phyloP scores from a whole-genome alignment of 2,888 invertebrate species.

The Thereva nobilitata region DNA sequence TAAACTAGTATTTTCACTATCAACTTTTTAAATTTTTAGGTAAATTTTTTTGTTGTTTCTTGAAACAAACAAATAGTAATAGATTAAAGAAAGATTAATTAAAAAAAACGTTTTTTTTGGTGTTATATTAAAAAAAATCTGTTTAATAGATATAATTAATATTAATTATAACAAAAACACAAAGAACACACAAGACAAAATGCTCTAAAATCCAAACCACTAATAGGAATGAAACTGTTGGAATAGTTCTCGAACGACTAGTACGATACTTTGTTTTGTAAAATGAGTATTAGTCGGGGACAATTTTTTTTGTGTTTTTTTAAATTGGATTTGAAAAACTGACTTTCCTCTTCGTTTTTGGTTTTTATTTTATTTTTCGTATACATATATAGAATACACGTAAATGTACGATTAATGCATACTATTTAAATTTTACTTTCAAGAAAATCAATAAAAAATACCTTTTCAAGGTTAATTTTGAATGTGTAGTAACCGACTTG shows the following conservation, averaged over 20 bases:
- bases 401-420: not conserved
- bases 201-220: slow-evolving; percentile 41
- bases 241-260: slow-evolving; percentile 32
- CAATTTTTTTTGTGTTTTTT: not conserved
- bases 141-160: no score
- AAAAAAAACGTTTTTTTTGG: slow-evolving; percentile 21
- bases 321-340: slow-evolving; percentile 37
- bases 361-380: no score
- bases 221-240: slow-evolving; percentile 40
- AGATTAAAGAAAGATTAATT: slow-evolving; percentile 3
- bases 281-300: slow-evolving; percentile 41
- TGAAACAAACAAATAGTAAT: slow-evolving; percentile 2
- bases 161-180: slow-evolving; percentile 34
- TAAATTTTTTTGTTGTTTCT: no score
- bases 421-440: slow-evolving; percentile 29
- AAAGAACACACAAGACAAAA: slow-evolving; percentile 42
- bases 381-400: slow-evolving; percentile 28
- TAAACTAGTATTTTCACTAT: no score
- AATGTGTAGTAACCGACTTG: slow-evolving; percentile 1
- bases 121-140: no score
- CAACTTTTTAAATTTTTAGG: no score
- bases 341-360: slow-evolving; percentile 28
- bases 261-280: slow-evolving; percentile 26
- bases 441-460: slow-evolving; percentile 22
- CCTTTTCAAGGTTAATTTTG: slow-evolving; percentile 25